Percentiles rank a stretch among this genome's conserved stretches.
These are phyloP conservation scores for Megaceryle maxima DNA, from an alignment of 2,113 vertebrate species.

Conservation along the genomic window DNA sequence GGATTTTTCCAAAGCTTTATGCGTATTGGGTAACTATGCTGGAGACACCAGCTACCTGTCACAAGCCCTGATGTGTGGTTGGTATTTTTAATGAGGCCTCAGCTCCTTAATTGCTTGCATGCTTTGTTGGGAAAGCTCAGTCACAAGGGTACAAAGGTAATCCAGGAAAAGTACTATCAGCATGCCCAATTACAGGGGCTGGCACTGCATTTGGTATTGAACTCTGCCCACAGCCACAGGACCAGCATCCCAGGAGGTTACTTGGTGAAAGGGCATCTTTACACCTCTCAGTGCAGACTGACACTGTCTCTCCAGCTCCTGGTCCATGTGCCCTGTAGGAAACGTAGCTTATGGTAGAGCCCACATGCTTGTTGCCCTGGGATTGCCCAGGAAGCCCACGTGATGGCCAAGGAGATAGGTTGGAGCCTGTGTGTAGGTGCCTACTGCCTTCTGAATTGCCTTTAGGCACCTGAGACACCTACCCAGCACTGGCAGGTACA, in stretches of 20 bases:
- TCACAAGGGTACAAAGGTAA: not conserved
- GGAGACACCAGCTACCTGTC: not conserved
- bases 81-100: not conserved
- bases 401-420: rapidly evolving
- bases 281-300: not conserved
- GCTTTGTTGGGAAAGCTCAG: not conserved
- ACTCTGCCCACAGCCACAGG: not conserved
- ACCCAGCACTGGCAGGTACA: not conserved
- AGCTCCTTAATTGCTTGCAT: not conserved
- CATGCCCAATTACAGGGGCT: not conserved
- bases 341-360: not conserved
- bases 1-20: conserved; percentile 22
- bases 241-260: not conserved
- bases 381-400: rapidly evolving
- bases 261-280: not conserved
- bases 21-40: not conserved
- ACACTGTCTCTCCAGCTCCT: not conserved
- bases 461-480: not conserved
- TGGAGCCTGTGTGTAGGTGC: not conserved
- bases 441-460: not conserved
- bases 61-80: not conserved
- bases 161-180: conserved; percentile 10
- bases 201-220: not conserved
- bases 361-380: not conserved
- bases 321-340: not conserved